A percentile compares a stretch with the other conserved stretches of the same genome.
phyloP scores from a whole-genome alignment of 2,113 vertebrate genomes.

The Gallinago media region DNA sequence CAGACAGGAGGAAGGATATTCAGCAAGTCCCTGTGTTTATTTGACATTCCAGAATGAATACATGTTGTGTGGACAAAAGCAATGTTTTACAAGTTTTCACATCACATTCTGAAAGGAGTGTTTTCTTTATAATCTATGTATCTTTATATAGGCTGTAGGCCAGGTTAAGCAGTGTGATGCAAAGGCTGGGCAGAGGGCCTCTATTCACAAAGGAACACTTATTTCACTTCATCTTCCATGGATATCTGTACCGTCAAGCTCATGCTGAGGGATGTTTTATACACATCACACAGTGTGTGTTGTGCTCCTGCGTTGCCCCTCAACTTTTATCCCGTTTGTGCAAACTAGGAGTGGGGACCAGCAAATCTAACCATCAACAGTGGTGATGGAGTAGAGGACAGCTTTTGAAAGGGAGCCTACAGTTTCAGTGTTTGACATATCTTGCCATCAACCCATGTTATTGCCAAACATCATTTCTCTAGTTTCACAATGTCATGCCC shows the following conservation, averaged over 20 bases:
- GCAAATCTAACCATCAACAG: not conserved
- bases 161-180: constrained; percentile 71
- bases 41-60: constrained; percentile 58
- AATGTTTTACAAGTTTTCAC: constrained; percentile 62
- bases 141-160: constrained; percentile 71
- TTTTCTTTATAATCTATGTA: constrained; percentile 72
- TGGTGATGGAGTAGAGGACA: not conserved
- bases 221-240: constrained; percentile 49
- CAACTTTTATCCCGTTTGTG: not conserved
- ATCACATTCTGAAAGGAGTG: constrained; percentile 50
- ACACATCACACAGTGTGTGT: not conserved
- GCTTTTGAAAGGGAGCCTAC: not conserved
- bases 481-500: constrained; percentile 18
- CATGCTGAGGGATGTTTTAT: not conserved
- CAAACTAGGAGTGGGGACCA: not conserved
- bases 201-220: constrained; percentile 63
- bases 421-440: constrained; percentile 28
- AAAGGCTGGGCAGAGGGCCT: constrained; percentile 57
- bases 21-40: constrained; percentile 53
- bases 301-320: not conserved
- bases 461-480: constrained; percentile 50
- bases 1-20: constrained; percentile 1
- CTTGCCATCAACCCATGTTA: constrained; percentile 26
- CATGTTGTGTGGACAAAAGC: constrained; percentile 61
- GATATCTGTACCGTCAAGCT: constrained; percentile 31